phyloP scores from a whole-genome alignment of 2,888 invertebrate genomes.

The Drosophila kambysellisi region DNA sequence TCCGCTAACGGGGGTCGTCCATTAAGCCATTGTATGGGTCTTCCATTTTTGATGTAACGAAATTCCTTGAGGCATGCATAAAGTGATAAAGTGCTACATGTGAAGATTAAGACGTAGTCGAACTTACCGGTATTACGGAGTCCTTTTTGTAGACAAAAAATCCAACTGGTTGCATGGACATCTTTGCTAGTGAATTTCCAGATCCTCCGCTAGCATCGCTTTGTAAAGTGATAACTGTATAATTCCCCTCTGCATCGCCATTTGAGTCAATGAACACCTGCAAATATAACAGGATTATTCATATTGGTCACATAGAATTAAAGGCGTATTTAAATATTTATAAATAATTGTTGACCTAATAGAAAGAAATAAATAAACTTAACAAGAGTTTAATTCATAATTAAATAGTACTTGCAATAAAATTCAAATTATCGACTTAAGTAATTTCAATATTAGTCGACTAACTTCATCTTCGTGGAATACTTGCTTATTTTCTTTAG shows the following conservation, averaged over 20 bases:
- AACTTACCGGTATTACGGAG: slow-evolving; percentile 87
- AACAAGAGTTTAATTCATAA: background rate
- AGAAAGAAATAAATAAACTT: background rate
- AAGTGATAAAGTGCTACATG: background rate
- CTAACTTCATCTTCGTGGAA: background rate
- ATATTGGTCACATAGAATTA: background rate
- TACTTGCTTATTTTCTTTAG: background rate
- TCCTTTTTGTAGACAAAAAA: slow-evolving; percentile 89
- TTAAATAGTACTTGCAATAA: background rate
- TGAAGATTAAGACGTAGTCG: background rate
- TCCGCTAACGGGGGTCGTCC: slow-evolving; percentile 91
- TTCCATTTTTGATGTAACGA: slow-evolving; percentile 88
- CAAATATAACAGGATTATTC: background rate
- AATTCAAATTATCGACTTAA: background rate
- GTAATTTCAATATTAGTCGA: no score
- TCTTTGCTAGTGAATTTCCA: slow-evolving; percentile 85
- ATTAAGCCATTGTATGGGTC: slow-evolving; percentile 91
- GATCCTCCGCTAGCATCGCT: slow-evolving; percentile 85
- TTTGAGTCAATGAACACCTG: slow-evolving; percentile 93
- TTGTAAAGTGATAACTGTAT: slow-evolving; percentile 92
- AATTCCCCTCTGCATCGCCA: slow-evolving; percentile 97
- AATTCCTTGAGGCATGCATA: slow-evolving; percentile 86
- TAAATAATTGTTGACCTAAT: background rate
- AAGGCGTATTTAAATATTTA: background rate
- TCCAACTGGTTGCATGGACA: slow-evolving; percentile 92